Base-by-base conservation (phyloP, 2,888 invertebrate species). In the Automeris io region DNA sequence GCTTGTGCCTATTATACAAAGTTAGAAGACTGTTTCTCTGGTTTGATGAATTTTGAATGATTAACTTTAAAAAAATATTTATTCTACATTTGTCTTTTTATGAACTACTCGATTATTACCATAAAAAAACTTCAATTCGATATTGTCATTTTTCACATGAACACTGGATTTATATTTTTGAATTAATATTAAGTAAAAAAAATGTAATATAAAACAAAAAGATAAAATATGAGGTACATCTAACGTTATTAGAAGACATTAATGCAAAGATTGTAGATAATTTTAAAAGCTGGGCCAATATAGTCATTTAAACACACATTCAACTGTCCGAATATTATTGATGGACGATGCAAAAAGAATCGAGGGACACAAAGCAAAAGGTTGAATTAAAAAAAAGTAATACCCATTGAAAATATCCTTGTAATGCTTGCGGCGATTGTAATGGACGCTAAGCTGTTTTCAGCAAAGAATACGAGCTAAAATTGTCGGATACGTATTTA, bases 301-400 rank as follows among this genome's bases (percentile, higher is more conserved):
- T 66, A 69, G 66, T 67, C 62, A 69, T 74, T 76, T 73, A 75
- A 77, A 60, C 70, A 61, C 72, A 78, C 75, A 81, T 80, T 81
- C 74, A 81, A 66, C 69, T 74, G 82, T 81, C 80, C 71, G 66
- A 76, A 78, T 71, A 74, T 72, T 77, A 82, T 83, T 83, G 82
- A 86, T 83, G 79, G 71, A 71, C 73, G 60, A 73, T 62, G 70
- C 70, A 69, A 72, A 74, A 75, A 75, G 67, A 71, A 72, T 69
- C 58, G 66, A 65, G 66, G 69, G 62, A 61, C 66, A 79, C 76
- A 82, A 78, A 75, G 72, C 73, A 70, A 60, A 76, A 70, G 78
- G 73, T 74, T 81, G 81, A 72, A 80, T 81, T 81, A 82, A 85
- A 78, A 79, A 82, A 73, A 77, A 78, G 75, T 79, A 82, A 82